phyloP scores from a whole-genome alignment of 2,113 vertebrate species.

The Willisornis vidua region DNA sequence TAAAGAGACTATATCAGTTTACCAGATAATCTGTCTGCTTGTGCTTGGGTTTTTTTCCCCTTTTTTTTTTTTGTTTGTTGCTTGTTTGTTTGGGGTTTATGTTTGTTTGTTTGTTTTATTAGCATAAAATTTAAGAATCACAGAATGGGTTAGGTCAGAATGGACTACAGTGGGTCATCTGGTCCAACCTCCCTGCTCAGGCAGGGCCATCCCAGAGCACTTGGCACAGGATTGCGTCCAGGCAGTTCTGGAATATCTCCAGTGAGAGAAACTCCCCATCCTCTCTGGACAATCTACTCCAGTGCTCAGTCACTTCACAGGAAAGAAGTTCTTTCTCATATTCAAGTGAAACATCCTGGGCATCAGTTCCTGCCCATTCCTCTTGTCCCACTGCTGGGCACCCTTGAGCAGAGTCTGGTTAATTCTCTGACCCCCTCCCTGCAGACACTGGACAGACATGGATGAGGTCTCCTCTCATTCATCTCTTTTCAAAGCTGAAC shows the following conservation, averaged over 20 bases:
- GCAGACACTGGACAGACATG: neutral
- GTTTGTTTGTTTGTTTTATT: neutral
- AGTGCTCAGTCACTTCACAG: neutral
- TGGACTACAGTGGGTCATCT: neutral
- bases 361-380: neutral
- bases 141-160: neutral
- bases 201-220: fast-evolving
- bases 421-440: neutral
- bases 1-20: neutral
- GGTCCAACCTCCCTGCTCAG: fast-evolving
- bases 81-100: fast-evolving
- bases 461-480: neutral
- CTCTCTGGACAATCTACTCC: neutral
- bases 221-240: fast-evolving
- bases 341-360: neutral
- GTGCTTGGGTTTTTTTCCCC: neutral
- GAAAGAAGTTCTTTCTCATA: neutral
- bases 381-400: neutral
- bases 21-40: neutral
- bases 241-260: neutral
- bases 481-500: neutral
- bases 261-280: neutral
- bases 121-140: neutral
- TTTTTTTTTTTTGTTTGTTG: neutral
- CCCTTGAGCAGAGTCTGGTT: neutral